These are phyloP conservation scores for Virgularia gustaviana DNA, from an alignment of 92 coral and sea anemone genomes.

Conservation along the genomic window DNA sequence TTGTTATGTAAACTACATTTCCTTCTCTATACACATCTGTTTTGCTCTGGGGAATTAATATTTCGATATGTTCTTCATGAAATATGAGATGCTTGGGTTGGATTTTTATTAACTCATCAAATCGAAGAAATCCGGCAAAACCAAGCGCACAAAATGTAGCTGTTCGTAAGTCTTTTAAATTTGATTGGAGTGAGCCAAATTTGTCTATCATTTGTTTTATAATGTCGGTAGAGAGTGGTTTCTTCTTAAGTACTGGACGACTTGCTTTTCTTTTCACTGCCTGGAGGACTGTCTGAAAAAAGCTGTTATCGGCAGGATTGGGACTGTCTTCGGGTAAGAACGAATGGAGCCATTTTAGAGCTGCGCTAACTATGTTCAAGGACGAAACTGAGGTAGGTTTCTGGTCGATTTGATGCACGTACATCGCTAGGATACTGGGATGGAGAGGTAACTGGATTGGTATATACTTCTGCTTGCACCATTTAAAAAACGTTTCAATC, in stretches of 20 bases:
- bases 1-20: slow-evolving; percentile 22
- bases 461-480: no score
- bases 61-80: not conserved
- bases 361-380: no score
- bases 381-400: no score
- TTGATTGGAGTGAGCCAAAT: slow-evolving; percentile 8
- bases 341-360: slow-evolving; percentile 41
- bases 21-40: slow-evolving; percentile 43
- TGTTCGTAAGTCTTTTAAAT: slow-evolving; percentile 39
- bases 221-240: slow-evolving; percentile 36
- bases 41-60: slow-evolving; percentile 44
- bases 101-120: slow-evolving; percentile 2
- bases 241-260: slow-evolving; percentile 33
- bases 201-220: slow-evolving; percentile 26
- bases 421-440: no score
- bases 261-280: slow-evolving; percentile 31
- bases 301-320: not conserved
- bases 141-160: slow-evolving; percentile 43
- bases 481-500: no score
- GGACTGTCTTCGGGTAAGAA: slow-evolving; percentile 4
- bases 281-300: slow-evolving; percentile 34
- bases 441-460: no score
- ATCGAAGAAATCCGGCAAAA: slow-evolving; percentile 51
- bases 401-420: not conserved
- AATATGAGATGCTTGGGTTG: not conserved